Evolutionary conservation across 2,113 vertebrate genomes (phyloP), one percentile per base, ranked within the genome.

Genomic region (Casuarius casuarius): DNA sequence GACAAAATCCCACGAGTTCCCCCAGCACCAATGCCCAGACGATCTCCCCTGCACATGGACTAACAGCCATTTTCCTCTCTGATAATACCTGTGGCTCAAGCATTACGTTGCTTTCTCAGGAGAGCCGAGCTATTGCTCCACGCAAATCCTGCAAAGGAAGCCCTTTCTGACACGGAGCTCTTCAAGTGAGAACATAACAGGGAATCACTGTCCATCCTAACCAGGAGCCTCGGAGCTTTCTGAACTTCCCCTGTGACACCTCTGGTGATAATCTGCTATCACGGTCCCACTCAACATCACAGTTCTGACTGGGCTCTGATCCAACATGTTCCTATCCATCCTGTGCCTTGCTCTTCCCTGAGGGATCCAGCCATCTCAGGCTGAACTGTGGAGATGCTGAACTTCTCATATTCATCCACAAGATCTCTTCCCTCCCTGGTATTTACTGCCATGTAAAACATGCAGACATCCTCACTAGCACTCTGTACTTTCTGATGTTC

Each of bases 61-160:
- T 38, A 46, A 11, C 70, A 22, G n/a, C 6, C 5, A 0, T 1
- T 33, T 61, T 61, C n/a, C 49, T n/a, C 23, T 74, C 59, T 73
- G 58, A 35, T 46, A 65, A 15, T 61, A 44, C 15, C 25, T 12
- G 9, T 15, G 33, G 26, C 1, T 2, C 44, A 59, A 78, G 44
- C 21, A 16, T 74, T 42, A 38, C 28, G 42, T 13, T 74, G 48
- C 8, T 51, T 72, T 72, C 65, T 46, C 38, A 0, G 0, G 23
- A 40, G 40, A 88, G 42, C 7, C 1, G 2, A 58, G n/a, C 28
- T 42, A 21, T 51, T 0, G 0, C 31, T 49, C 48, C 18, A 8
- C 23, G 35, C 1, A 7, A n/a, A 17, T 20, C 29, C 59, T 62
- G 70, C n/a, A 46, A 38, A 67, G n/a, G 31, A 51, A 78, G 67